Evolutionary conservation across 2,888 invertebrate genomes (phyloP), one percentile per base, ranked within the genome.

Genomic region (Coenonympha arcania): DNA sequence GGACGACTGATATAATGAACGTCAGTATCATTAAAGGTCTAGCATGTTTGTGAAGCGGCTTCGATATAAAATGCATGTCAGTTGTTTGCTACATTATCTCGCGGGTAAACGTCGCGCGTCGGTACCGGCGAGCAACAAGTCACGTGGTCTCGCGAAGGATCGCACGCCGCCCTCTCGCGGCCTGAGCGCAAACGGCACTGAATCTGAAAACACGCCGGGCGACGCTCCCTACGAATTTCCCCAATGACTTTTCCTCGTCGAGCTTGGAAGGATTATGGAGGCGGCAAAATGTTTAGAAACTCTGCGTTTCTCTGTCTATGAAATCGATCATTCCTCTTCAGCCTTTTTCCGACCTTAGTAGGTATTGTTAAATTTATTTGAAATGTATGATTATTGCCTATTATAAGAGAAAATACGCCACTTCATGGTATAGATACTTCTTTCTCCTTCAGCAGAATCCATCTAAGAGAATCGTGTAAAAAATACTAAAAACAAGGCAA

Each of bases 211-310:
- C 73, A 75, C 76, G 74, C 65, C 65, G 71, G 75, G 76, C 82
- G 83, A 73, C 82, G 79, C 84, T 73, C 85, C 82, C 82, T 71
- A 76, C 82, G 76, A 81, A 79, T 83, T 83, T 82, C 78, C 81
- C 78, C 76, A 71, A 73, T 79, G 81, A 80, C 77, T 84, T 84
- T 83, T 78, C 81, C 71, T 69, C 73, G 63, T 62, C 69, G 79
- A 83, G 79, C 76, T 73, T 59, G 58, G 76, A 83, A 81, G 61
- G 56, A 57, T 39, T 39, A 48, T 76, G 75, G 82, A 82, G 73
- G 61, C 63, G 80, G 61, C 49, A 57, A 48, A n/a, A 47, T 43
- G 63, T 60, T 61, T 45, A 53, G 44, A 8, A n/a, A 39, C 1
- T 19, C n/a, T 28, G 8, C 1, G 5, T 8, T 34, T 16, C n/a